Base-by-base conservation (phyloP, 2,797 vertebrate species). In the Anabacerthia variegaticeps region DNA sequence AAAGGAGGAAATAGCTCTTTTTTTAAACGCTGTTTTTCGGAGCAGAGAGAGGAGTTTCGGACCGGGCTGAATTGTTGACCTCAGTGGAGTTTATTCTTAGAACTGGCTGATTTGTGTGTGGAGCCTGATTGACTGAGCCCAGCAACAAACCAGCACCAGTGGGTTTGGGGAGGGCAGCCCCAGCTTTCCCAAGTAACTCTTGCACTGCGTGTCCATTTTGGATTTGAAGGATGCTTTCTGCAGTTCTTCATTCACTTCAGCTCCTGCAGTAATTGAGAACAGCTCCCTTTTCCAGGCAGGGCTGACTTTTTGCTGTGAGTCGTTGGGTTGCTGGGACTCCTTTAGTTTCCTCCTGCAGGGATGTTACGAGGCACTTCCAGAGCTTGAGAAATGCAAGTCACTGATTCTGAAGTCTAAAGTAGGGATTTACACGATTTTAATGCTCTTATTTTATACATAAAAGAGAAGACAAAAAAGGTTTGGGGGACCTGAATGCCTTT, bases 1-100 rank as follows among this genome's bases (percentile, higher is more conserved):
- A 93, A 90, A 73, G 86, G 93, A 95, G 77, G 93, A 95, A 94
- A 92, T 82, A 8, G 74, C 85, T 92, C 69, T 39, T 84, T 88
- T 63, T 85, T 79, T 3, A 24, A 14, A 44, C 0, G 1, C 85
- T 44, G n/a, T 56, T 81, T 88, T 88, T 94, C 2, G 0, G 83
- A 58, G 92, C 7, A 5, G 48, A n/a, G 86, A 94, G 93, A 43
- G n/a, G 78, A 81, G 52, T 88, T 65, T 91, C 81, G 59, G 56
- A n/a, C 32, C 0, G 10, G 62, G 51, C 39, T 67, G 91, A 83
- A 56, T 79, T 93, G 90, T 84, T 96, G 93, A 78, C 86, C 91
- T 96, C 68, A 75, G 8, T 16, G 63, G 71, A 65, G 74, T 62
- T 95, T 91, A 73, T 95, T 96, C 73, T 85, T 85, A 86, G 94